A percentile compares a stretch with the other conserved stretches of the same genome.
Conservation (phyloP, 2,797 vertebrate species). For the Taenioides sp. region DNA sequence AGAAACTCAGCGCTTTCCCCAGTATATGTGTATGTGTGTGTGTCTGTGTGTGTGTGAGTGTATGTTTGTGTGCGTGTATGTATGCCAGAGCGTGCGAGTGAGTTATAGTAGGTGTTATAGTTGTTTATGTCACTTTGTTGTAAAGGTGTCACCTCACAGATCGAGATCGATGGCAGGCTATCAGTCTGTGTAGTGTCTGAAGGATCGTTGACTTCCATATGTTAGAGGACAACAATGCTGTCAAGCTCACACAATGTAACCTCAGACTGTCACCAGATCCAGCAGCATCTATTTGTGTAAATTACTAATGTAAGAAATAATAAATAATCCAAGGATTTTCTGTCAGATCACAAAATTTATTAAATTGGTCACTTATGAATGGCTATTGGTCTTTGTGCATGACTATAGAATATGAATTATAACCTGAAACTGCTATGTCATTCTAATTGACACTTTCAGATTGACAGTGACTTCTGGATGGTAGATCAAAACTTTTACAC, state of each 20-base stretch:
- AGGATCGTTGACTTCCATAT: conserved; percentile 45
- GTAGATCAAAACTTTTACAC: too few relatives aligned
- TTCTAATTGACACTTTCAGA: too few relatives aligned
- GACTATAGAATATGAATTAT: not conserved
- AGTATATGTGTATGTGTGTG: not conserved
- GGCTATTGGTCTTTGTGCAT: not conserved
- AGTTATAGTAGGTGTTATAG: conserved; percentile 55
- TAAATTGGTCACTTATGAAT: not conserved
- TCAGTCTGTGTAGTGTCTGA: conserved; percentile 51
- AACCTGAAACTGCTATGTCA: too few relatives aligned
- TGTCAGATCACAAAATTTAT: not conserved
- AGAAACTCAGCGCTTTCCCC: conserved; percentile 57
- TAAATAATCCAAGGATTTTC: too few relatives aligned
- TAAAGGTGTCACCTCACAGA: conserved; percentile 53
- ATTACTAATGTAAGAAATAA: too few relatives aligned
- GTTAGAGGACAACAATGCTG: conserved; percentile 32
- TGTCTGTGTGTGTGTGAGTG: not conserved
- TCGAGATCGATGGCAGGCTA: conserved; percentile 60
- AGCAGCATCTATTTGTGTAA: not conserved
- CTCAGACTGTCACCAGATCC: not conserved
- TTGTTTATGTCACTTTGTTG: conserved; percentile 50
- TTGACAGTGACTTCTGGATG: too few relatives aligned
- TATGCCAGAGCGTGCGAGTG: conserved; percentile 10
- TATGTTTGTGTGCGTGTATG: not conserved
- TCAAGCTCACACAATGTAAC: conserved; percentile 14